Evolutionary conservation across 2,888 invertebrate species (phyloP).

Genomic region (Barypeithes pellucidus): DNA sequence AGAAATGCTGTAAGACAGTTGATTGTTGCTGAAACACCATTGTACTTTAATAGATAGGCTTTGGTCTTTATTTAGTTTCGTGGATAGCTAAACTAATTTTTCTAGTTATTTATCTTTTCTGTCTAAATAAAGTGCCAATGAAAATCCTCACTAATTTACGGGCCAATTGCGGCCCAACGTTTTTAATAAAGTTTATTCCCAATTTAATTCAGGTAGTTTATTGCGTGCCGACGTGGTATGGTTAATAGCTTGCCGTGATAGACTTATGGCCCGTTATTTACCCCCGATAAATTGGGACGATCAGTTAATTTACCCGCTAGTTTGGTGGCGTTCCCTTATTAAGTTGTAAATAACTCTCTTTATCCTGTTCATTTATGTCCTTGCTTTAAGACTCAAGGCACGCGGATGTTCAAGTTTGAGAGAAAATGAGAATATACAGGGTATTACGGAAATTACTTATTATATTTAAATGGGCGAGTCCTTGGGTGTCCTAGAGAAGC

Average conservation of each 20-base stretch:
- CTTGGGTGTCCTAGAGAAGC: too few relatives aligned
- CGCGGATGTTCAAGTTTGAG: too few relatives aligned
- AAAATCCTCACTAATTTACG: constrained; percentile 50
- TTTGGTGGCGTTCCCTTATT: constrained; percentile 60
- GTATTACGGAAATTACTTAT: too few relatives aligned
- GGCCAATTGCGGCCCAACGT: constrained; percentile 55
- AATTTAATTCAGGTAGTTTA: constrained; percentile 59
- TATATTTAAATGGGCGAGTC: too few relatives aligned
- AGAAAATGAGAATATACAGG: too few relatives aligned
- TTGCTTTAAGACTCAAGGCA: constrained; percentile 1
- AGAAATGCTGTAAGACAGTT: too few relatives aligned
- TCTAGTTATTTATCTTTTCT: constrained; percentile 34
- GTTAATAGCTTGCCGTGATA: constrained; percentile 64
- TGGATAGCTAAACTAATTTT: constrained; percentile 27
- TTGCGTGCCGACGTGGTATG: constrained; percentile 54
- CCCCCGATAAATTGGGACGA: constrained; percentile 69
- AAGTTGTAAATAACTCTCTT: constrained; percentile 62
- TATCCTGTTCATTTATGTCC: constrained; percentile 54
- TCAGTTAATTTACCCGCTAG: constrained; percentile 69
- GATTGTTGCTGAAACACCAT: not conserved
- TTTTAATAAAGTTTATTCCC: constrained; percentile 59
- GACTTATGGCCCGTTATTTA: constrained; percentile 71
- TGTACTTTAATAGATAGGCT: not conserved
- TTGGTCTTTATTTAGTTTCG: not conserved
- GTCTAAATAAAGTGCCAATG: constrained; percentile 38